Conservation (phyloP, 2,113 vertebrate genomes). For the Lepus americanus region DNA sequence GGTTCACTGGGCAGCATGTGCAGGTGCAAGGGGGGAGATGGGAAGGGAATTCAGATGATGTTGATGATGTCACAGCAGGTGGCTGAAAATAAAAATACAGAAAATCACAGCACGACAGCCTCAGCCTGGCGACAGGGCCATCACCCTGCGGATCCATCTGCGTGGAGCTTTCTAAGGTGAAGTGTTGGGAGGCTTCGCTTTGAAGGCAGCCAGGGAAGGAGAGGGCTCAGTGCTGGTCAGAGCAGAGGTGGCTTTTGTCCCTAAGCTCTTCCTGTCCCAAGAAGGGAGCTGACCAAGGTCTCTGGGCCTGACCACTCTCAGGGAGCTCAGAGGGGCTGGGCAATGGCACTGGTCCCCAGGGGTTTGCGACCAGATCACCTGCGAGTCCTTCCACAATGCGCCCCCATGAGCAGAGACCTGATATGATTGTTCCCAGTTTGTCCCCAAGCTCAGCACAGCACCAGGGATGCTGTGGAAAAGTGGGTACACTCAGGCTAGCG, state of each 20-base stretch:
- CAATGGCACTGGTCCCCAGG: accelerated
- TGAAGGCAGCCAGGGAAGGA: neutral
- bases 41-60: neutral
- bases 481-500: no score
- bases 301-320: neutral
- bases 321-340: no score
- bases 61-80: neutral
- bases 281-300: neutral
- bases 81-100: neutral
- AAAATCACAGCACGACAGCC: neutral
- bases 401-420: neutral
- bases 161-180: neutral
- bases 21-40: neutral
- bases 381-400: neutral
- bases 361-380: neutral
- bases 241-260: neutral
- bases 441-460: neutral
- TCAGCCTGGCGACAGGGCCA: neutral
- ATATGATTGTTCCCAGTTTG: neutral
- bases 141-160: neutral
- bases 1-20: accelerated
- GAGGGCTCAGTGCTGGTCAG: neutral
- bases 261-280: neutral
- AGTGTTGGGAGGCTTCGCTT: neutral
- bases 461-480: no score